phyloP scores from a whole-genome alignment of 2,113 vertebrate genomes.

The Lampris megalopsis region DNA sequence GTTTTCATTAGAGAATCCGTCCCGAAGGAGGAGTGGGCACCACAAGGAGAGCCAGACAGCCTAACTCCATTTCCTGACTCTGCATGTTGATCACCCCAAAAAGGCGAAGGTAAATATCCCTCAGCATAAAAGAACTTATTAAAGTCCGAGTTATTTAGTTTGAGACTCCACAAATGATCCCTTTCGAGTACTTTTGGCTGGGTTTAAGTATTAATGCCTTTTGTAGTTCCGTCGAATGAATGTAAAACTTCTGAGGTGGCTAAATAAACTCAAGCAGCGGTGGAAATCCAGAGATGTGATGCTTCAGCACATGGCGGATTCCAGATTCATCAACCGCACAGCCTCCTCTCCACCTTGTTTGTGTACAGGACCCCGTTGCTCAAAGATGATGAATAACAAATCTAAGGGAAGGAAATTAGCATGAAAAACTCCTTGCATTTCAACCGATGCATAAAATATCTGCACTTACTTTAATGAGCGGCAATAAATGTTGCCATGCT shows the following conservation, averaged over 20 bases:
- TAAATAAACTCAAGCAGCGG: conserved; percentile 41
- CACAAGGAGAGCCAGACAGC: background rate
- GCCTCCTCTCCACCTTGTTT: conserved; percentile 47
- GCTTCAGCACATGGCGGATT: conserved; percentile 53
- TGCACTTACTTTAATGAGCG: conserved; percentile 79
- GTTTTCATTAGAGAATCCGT: conserved; percentile 4
- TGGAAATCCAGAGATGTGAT: conserved; percentile 34
- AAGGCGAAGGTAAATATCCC: conserved; percentile 16
- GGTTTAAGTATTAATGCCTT: conserved; percentile 7
- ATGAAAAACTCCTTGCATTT: conserved; percentile 73
- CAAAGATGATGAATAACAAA: conserved; percentile 77
- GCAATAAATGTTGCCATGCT: conserved; percentile 65
- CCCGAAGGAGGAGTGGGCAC: conserved; percentile 9
- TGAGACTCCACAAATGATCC: conserved; percentile 8
- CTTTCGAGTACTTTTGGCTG: conserved; percentile 24
- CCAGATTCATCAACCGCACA: conserved; percentile 33
- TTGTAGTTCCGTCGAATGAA: conserved; percentile 35
- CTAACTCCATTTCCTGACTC: background rate
- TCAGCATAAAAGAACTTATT: conserved; percentile 2
- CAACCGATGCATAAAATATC: conserved; percentile 75
- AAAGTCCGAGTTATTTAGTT: conserved; percentile 27
- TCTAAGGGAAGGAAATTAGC: conserved; percentile 71
- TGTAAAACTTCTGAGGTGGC: conserved; percentile 53
- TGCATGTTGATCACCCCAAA: conserved; percentile 33
- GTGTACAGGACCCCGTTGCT: conserved; percentile 53